Conservation (phyloP, 1,140 invertebrate species). For the Drosophila pseudoananassae region DNA sequence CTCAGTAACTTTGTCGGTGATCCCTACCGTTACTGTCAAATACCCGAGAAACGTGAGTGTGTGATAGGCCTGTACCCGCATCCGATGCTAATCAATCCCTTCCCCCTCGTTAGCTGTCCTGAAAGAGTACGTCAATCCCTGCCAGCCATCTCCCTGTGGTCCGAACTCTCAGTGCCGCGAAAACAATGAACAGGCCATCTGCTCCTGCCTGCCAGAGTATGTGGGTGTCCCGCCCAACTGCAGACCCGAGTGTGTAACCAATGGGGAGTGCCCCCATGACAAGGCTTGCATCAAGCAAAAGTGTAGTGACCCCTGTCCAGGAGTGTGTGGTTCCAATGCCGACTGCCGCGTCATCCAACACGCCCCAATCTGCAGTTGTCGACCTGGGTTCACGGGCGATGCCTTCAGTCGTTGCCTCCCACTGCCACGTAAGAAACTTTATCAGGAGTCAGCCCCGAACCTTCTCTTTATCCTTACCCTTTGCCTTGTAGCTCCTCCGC, state of each 20-base stretch:
- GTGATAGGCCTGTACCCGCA: background rate
- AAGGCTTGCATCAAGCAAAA: conserved; percentile 92
- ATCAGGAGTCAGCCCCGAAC: too few species aligned
- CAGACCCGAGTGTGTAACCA: conserved; percentile 89
- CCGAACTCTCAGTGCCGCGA: conserved; percentile 87
- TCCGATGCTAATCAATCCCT: conserved; percentile 87
- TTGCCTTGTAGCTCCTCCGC: conserved; percentile 82
- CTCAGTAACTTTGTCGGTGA: conserved; percentile 88
- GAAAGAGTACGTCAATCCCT: conserved; percentile 86
- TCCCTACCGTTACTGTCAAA: conserved; percentile 86
- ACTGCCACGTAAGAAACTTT: conserved; percentile 86
- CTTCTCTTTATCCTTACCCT: background rate
- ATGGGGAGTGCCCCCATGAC: conserved; percentile 91
- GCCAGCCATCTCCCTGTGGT: conserved; percentile 87
- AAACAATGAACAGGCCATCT: conserved; percentile 88
- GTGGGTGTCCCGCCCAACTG: conserved; percentile 90
- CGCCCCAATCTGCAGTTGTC: conserved; percentile 90
- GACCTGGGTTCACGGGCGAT: conserved; percentile 90
- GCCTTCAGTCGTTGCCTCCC: conserved; percentile 85
- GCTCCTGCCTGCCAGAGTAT: conserved; percentile 89
- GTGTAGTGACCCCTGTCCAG: conserved; percentile 92
- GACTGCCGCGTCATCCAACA: conserved; percentile 91
- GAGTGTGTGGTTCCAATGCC: conserved; percentile 91
- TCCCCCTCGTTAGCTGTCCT: conserved; percentile 68
- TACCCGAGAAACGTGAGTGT: conserved; percentile 85